Evolutionary conservation across 2,113 vertebrate species (phyloP).

Genomic region (Danio rerio): GRCz12tu NC_133181.1:52160501-52161000

Average conservation of each 20-base stretch:
- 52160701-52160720: constrained; percentile 95
- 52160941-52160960: constrained; percentile 93
- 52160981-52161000: constrained; percentile 13
- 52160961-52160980: constrained; percentile 67
- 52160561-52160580: background rate
- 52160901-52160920: constrained; percentile 95
- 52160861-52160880: constrained; percentile 95
- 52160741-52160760: background rate
- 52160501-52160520: background rate
- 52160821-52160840: constrained; percentile 71
- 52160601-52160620: constrained; percentile 97
- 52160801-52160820: background rate
- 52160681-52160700: constrained; percentile 78
- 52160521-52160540: background rate
- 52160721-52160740: constrained; percentile 59
- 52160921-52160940: constrained; percentile 92
- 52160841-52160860: constrained; percentile 98
- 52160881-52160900: constrained; percentile 92
- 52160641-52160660: constrained; percentile 90
- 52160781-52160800: background rate
- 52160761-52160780: no score
- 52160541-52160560: background rate
- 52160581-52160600: constrained; percentile 81
- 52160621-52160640: constrained; percentile 89
- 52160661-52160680: constrained; percentile 81